Base-by-base conservation (phyloP, 2,113 vertebrate genomes). In the Rhegmatorhina hoffmannsi region DNA sequence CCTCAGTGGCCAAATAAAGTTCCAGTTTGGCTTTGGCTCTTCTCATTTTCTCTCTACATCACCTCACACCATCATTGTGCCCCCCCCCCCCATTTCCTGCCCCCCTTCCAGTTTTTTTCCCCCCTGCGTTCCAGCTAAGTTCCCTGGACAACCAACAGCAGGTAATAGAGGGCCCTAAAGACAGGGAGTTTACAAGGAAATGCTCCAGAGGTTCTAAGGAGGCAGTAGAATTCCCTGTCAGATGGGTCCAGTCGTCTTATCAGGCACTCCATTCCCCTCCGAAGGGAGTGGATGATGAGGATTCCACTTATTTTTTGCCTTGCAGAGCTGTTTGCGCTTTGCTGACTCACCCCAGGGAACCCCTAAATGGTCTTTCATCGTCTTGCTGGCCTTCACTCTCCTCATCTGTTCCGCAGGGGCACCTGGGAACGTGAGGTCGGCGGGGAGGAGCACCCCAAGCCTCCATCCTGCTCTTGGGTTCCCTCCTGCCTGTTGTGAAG, bases 351-450 rank as follows among this genome's bases (percentile, higher is more conserved):
- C 53, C 24, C 53, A 29, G 28, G 78, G 24, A 29, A 14, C 38
- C 1, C 46, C 15, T 36, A 6, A 18, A 31, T 2, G n/a, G 19
- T n/a, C 29, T 17, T n/a, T 21, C 25, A 1, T 2, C 24, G 2
- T 68, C 34, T 62, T 55, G 36, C 63, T 17, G 24, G 46, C 60
- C 33, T n/a, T 76, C 17, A 17, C 47, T 62, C 40, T 53, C 40
- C 79, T 15, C 17, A 3, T 1, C 47, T 5, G 2, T 33, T 47
- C 70, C 70, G 8, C 0, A 20, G 55, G 28, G 33, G 10, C 55
- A 7, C 28, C 28, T 8, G 47, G 38, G 28, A 69, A 68, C 33
- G 53, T 6, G 17, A 28, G 23, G 31, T 15, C 10, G 0, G 20
- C 19, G 7, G 5, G 23, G 8, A 29, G 17, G 5, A 46, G 28